Evolutionary conservation across 2,888 invertebrate species (phyloP).

Genomic region (Neuroscelio doddi): DNA sequence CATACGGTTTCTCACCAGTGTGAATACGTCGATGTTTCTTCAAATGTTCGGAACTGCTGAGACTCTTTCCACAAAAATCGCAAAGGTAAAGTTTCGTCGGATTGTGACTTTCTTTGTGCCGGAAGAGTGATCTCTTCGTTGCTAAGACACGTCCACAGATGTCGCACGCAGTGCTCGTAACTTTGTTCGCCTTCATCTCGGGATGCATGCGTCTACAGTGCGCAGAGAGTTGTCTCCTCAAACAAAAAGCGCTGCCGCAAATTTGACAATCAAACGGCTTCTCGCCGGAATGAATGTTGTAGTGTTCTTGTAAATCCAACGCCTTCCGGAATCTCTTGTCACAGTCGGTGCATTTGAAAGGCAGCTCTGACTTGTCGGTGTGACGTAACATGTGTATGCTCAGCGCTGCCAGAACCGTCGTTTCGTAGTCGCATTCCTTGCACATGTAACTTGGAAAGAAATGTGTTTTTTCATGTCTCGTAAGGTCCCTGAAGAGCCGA

Average conservation of each 20-base stretch:
- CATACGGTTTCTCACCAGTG: slow-evolving; percentile 74
- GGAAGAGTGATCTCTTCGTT: slow-evolving; percentile 65
- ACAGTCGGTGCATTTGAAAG: slow-evolving; percentile 68
- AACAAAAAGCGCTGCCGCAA: slow-evolving; percentile 62
- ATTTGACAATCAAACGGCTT: slow-evolving; percentile 66
- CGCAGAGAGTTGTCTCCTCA: slow-evolving; percentile 65
- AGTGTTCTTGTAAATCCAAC: slow-evolving; percentile 67
- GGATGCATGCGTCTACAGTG: slow-evolving; percentile 67
- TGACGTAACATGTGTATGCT: slow-evolving; percentile 67
- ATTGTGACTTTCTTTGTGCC: slow-evolving; percentile 68
- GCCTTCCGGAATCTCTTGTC: slow-evolving; percentile 66
- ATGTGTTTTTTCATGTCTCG: slow-evolving; percentile 69
- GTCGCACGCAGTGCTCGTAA: slow-evolving; percentile 67
- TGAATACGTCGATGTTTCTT: slow-evolving; percentile 73
- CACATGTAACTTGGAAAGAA: slow-evolving; percentile 67
- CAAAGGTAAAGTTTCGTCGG: slow-evolving; percentile 71
- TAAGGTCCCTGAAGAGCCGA: slow-evolving; percentile 65
- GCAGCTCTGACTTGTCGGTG: slow-evolving; percentile 63
- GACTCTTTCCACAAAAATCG: slow-evolving; percentile 74
- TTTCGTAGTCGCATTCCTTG: slow-evolving; percentile 70
- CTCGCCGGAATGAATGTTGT: slow-evolving; percentile 69
- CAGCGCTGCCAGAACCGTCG: slow-evolving; percentile 64
- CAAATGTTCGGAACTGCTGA: slow-evolving; percentile 72
- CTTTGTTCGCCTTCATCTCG: slow-evolving; percentile 66
- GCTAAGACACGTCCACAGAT: slow-evolving; percentile 68